A percentile compares a stretch with the other conserved stretches of the same genome.
Evolutionary conservation across 92 coral and sea anemone genomes (phyloP).

Genomic region (Parazoanthus swiftii): DNA sequence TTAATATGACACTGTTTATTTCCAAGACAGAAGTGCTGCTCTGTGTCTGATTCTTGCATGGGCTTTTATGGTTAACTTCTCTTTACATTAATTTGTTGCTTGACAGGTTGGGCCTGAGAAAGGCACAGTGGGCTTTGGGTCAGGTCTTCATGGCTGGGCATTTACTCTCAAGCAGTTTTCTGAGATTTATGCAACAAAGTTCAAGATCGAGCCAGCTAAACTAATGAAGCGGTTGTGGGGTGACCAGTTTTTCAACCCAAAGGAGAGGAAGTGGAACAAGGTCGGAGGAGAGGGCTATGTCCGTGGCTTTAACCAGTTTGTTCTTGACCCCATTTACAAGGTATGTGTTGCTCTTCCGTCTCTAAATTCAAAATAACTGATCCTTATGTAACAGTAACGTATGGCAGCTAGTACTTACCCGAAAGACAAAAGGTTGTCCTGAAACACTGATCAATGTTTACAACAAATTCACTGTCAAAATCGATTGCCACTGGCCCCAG

Average conservation of each 20-base stretch:
- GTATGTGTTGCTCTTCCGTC: conserved; percentile 33
- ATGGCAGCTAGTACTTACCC: too few relatives aligned
- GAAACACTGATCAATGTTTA: too few relatives aligned
- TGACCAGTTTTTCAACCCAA: conserved; percentile 72
- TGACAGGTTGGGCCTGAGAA: conserved; percentile 74
- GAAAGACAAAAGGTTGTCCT: too few relatives aligned
- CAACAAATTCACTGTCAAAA: too few relatives aligned
- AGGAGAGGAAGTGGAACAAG: conserved; percentile 83
- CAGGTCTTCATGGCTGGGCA: conserved; percentile 99
- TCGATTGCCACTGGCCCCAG: too few relatives aligned
- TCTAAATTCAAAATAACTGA: too few relatives aligned
- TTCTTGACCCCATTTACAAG: conserved; percentile 94
- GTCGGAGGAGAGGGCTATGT: conserved; percentile 57
- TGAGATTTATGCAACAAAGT: conserved; percentile 79
- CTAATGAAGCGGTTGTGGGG: conserved; percentile 95
- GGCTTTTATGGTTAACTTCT: background rate
- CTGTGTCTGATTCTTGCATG: background rate
- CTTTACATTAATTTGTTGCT: background rate
- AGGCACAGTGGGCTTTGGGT: conserved; percentile 98
- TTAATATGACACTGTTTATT: background rate
- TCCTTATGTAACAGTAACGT: too few relatives aligned
- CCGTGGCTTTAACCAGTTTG: conserved; percentile 88
- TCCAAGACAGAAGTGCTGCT: background rate
- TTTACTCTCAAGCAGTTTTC: conserved; percentile 94
- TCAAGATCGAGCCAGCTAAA: conserved; percentile 81